phyloP scores from a whole-genome alignment of 2,797 vertebrate species.

The Parambassis ranga region DNA sequence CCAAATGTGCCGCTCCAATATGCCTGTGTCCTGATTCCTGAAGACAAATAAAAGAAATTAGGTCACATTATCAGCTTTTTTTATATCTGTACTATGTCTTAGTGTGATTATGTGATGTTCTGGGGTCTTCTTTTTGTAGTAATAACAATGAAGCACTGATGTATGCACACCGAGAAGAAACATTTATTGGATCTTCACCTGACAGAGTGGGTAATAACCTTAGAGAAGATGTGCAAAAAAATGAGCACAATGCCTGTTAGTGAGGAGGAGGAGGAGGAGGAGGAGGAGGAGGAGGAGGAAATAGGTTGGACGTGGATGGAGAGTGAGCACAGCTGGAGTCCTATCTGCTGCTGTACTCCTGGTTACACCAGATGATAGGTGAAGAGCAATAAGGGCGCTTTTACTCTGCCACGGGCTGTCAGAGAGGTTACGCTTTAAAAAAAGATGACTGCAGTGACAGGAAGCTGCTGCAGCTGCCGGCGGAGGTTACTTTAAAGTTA shows the following conservation, averaged over 20 bases:
- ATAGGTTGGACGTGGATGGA: background rate
- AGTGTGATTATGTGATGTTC: background rate
- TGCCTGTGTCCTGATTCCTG: too few relatives aligned
- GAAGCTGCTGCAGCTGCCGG: constrained; percentile 20
- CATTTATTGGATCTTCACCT: too few relatives aligned
- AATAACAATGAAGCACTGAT: background rate
- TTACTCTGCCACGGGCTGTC: constrained; percentile 28
- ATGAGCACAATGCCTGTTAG: background rate
- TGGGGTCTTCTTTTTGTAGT: background rate
- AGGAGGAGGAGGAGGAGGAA: background rate
- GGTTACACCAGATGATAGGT: constrained; percentile 43
- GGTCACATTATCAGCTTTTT: too few relatives aligned
- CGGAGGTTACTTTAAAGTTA: constrained; percentile 6
- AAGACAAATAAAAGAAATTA: background rate
- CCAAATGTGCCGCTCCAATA: too few relatives aligned
- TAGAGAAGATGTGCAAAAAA: constrained; percentile 6
- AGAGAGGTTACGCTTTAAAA: constrained; percentile 16
- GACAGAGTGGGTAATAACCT: too few relatives aligned
- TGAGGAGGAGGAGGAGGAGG: background rate
- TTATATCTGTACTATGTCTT: too few relatives aligned
- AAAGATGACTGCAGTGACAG: constrained; percentile 22
- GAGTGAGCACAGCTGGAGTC: constrained; percentile 46
- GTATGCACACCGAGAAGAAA: too few relatives aligned
- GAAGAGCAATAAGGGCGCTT: constrained; percentile 31
- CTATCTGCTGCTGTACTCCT: constrained; percentile 30